These are phyloP conservation scores for Globicephala melas DNA, from an alignment of 2,113 vertebrate genomes.

Conservation along the genomic window DNA sequence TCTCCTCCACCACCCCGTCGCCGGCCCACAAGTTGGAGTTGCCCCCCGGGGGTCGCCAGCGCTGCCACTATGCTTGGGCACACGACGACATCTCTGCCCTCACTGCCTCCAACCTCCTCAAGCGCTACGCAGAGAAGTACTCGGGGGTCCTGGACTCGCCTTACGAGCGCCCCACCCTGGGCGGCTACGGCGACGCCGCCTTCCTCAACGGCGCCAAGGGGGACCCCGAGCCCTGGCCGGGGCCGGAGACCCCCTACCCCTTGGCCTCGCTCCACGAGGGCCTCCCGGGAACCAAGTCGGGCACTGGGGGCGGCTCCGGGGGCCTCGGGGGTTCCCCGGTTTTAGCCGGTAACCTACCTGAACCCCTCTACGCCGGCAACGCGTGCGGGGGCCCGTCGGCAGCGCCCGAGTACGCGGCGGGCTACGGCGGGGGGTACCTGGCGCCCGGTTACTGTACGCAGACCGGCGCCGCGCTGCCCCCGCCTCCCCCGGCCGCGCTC, in stretches of 20 bases:
- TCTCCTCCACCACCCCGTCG: constrained; percentile 97
- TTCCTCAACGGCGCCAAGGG: constrained; percentile 91
- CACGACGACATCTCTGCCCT: constrained; percentile 97
- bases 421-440: constrained; percentile 91
- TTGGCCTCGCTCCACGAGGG: constrained; percentile 88
- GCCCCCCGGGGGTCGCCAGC: constrained; percentile 86
- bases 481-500: constrained; percentile 83
- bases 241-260: constrained; percentile 87
- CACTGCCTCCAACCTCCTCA: constrained; percentile 97
- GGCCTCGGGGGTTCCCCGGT: constrained; percentile 85
- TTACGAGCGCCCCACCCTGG: constrained; percentile 88
- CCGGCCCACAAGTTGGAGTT: constrained; percentile 95
- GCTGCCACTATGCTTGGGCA: constrained; percentile 96
- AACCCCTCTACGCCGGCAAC: constrained; percentile 88
- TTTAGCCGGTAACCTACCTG: constrained; percentile 87
- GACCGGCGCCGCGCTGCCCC: constrained; percentile 85
- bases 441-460: constrained; percentile 93
- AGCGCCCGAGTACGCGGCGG: constrained; percentile 89
- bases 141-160: constrained; percentile 91
- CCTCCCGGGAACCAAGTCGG: constrained; percentile 85
- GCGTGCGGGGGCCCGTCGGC: constrained; percentile 79
- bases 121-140: constrained; percentile 98
- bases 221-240: constrained; percentile 91
- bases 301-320: constrained; percentile 80
- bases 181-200: constrained; percentile 85